A percentile compares a stretch with the other conserved stretches of the same genome.
phyloP scores from a whole-genome alignment of 2,113 vertebrate species.

The Hydrochoerus hydrochaeris region DNA sequence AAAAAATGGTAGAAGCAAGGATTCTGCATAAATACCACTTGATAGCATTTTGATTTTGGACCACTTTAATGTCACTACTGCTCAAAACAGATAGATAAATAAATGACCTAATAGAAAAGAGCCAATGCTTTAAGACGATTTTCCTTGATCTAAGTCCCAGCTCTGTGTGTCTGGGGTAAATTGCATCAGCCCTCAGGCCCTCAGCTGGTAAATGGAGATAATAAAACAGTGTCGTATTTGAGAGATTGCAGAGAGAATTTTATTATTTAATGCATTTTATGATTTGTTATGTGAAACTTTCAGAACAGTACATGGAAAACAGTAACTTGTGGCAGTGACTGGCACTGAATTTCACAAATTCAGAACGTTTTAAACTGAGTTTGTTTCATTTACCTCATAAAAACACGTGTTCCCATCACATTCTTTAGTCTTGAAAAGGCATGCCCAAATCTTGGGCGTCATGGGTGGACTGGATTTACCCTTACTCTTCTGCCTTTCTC shows the following conservation, averaged over 20 bases:
- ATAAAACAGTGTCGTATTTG: not conserved
- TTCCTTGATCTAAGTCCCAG: not conserved
- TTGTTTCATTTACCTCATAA: not conserved
- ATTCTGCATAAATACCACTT: not conserved
- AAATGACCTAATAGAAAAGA: not conserved
- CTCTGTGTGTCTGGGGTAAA: not conserved
- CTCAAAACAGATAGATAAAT: not conserved
- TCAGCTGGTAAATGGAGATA: not conserved
- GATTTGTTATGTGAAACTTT: not conserved
- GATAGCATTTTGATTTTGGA: not conserved
- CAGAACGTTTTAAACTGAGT: not conserved
- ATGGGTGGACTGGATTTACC: not conserved
- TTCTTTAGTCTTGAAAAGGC: not conserved
- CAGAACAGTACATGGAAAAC: not conserved
- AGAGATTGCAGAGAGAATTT: not conserved
- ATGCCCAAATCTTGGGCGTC: not conserved
- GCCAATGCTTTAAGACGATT: not conserved
- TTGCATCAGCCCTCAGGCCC: not conserved
- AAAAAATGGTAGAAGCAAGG: not conserved
- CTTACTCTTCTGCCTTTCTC: not conserved
- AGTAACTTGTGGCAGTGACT: not conserved
- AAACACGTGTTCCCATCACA: not conserved
- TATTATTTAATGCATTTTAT: not conserved
- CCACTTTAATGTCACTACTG: not conserved
- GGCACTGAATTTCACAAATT: not conserved